Base-by-base conservation (phyloP, 35 echinoderm and acorn worm genomes). In the Holothuria glaberrima region DNA sequence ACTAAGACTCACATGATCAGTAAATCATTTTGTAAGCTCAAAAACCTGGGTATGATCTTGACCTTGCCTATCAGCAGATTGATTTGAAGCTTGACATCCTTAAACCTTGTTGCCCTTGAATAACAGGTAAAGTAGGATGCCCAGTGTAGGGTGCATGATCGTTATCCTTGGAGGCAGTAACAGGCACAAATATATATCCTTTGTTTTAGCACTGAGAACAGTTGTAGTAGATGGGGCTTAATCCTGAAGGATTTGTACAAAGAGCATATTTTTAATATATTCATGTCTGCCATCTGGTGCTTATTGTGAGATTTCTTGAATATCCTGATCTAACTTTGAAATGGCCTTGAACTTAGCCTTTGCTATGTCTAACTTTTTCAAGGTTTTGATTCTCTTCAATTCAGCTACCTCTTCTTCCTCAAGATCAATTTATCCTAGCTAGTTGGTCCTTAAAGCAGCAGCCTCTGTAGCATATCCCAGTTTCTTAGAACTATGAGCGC, bases 391-490 rank as follows among this genome's bases (percentile, higher is more conserved):
- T 65, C 62, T 65, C 62, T 17, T 65, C 17, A 65, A 65, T 65
- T 69, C 66, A 21, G 66, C 66, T 69, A 17, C 66, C 66, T 69
- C 25, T 30, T 20, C 25, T 3, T 69, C 66, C 66, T 69, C 66
- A 33, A 69, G 25, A 69, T 69, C 66, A 27, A 69, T 22, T 12
- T 69, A 69, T 33, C 25, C 25, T 69, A 69, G 25, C n/a, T n/a
- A n/a, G n/a, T 69, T 69, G 50, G 24, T 69, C 12, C 66, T 28
- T 27, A 69, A 69, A 27, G 66, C 66, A 25, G 66, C 62, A 12
- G n/a, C 66, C 66, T 69, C 25, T 27, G 66, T 69, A 69, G 66
- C 66, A 27, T 69, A 69, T 4, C 66, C 66, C 66, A 69, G 66
- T 69, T 66, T 66, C 31, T 69, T 69, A 27, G 66, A 69, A 69